A percentile compares a stretch with the other conserved stretches of the same genome.
These are phyloP conservation scores for Mercenaria mercenaria DNA, from an alignment of 1,140 invertebrate genomes.

Conservation along the genomic window DNA sequence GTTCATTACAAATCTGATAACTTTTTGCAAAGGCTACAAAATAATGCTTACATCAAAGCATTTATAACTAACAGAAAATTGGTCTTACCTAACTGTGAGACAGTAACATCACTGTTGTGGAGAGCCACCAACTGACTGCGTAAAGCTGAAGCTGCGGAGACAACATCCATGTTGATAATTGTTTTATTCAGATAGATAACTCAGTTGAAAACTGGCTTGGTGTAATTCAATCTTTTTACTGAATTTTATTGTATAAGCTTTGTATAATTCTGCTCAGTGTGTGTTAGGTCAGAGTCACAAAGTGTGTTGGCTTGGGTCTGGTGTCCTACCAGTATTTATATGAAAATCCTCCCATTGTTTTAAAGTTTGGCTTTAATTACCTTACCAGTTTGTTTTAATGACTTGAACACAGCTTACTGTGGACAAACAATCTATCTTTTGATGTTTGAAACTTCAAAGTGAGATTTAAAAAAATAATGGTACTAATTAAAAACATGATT, in stretches of 20 bases:
- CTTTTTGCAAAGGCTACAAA: no score
- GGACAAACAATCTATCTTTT: not conserved
- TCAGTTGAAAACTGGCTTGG: not conserved
- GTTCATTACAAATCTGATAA: no score
- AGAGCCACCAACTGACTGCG: not conserved
- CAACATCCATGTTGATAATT: not conserved
- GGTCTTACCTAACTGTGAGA: not conserved
- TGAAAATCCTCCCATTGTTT: not conserved
- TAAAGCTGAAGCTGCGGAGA: not conserved
- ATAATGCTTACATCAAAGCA: no score
- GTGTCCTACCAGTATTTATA: not conserved
- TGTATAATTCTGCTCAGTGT: not conserved
- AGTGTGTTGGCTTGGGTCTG: not conserved
- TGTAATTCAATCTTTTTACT: no score
- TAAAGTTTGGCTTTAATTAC: not conserved
- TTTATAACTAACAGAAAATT: no score
- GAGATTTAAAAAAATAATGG: not conserved
- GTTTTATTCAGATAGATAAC: not conserved
- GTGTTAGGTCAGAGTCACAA: not conserved
- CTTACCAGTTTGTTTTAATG: slow-evolving; percentile 14
- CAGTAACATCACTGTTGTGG: not conserved
- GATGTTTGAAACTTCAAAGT: not conserved
- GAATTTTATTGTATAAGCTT: no score
- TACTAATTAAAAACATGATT: no score
- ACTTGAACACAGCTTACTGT: slow-evolving; percentile 5